A percentile compares a stretch with the other conserved stretches of the same genome.
These are phyloP conservation scores for Tridacna crocea DNA, from an alignment of 2,888 invertebrate species.

Conservation along the genomic window DNA sequence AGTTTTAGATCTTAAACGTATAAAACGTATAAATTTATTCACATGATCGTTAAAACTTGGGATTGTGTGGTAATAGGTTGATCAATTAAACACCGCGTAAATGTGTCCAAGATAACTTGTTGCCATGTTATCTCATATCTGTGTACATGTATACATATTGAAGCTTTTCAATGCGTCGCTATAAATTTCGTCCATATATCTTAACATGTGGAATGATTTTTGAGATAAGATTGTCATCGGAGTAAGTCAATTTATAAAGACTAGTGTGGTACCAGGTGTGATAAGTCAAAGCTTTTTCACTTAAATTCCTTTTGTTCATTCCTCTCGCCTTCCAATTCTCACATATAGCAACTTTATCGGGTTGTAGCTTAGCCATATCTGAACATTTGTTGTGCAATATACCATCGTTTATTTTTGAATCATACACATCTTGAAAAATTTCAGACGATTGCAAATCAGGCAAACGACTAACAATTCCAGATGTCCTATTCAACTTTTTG, in stretches of 20 bases:
- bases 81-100: no score
- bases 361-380: neutral
- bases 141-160: no score
- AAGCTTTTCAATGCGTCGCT: no score
- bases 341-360: neutral
- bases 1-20: no score
- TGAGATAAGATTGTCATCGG: neutral
- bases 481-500: neutral
- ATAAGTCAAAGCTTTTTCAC: slow-evolving; percentile 4
- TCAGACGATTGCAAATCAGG: neutral
- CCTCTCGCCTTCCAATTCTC: slow-evolving; percentile 5
- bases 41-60: no score
- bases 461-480: neutral
- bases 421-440: slow-evolving; percentile 6
- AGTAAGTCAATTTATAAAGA: neutral
- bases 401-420: neutral
- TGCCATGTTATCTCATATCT: no score
- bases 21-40: no score
- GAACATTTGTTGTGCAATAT: neutral
- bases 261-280: slow-evolving; percentile 5
- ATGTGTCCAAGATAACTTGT: no score
- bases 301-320: neutral
- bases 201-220: neutral
- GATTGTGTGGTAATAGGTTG: no score
- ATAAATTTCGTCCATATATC: neutral